phyloP scores from a whole-genome alignment of 1,140 invertebrate species.

The Calycopis cecrops region DNA sequence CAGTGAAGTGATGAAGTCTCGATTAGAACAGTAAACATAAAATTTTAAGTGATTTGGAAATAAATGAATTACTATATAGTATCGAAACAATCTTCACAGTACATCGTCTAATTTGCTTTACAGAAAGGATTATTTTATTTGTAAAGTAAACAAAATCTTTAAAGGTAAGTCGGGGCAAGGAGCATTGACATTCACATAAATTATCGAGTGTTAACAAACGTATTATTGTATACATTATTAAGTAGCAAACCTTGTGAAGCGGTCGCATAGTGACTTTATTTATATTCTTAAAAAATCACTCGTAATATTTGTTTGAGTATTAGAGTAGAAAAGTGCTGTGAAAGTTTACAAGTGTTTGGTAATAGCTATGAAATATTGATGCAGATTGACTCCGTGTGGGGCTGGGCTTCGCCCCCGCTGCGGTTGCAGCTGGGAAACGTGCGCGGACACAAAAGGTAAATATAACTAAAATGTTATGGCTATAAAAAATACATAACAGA shows the following conservation, averaged over 20 bases:
- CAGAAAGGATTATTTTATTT: slow-evolving; percentile 46
- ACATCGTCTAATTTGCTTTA: slow-evolving; percentile 40
- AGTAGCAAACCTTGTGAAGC: slow-evolving; percentile 21
- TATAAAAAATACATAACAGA: too few relatives aligned
- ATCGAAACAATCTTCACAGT: slow-evolving; percentile 39
- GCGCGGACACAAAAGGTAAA: slow-evolving; percentile 76
- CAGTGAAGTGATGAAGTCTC: slow-evolving; percentile 37
- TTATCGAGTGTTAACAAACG: slow-evolving; percentile 41
- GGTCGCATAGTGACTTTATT: slow-evolving; percentile 6
- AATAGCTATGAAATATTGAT: slow-evolving; percentile 39
- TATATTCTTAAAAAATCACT: background rate
- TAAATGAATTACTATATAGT: slow-evolving; percentile 52
- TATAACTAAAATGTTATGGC: background rate
- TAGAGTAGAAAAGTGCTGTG: slow-evolving; percentile 12
- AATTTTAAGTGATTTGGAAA: slow-evolving; percentile 55
- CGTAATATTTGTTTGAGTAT: too few relatives aligned
- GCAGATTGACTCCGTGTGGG: slow-evolving; percentile 93
- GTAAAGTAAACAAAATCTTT: slow-evolving; percentile 49
- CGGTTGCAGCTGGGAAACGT: slow-evolving; percentile 84
- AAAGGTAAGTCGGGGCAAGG: slow-evolving; percentile 58
- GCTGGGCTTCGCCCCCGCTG: slow-evolving; percentile 93
- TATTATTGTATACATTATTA: slow-evolving; percentile 31
- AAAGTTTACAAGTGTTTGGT: slow-evolving; percentile 25
- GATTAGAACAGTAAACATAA: slow-evolving; percentile 63
- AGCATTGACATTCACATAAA: slow-evolving; percentile 62